phyloP scores from a whole-genome alignment of 1,140 invertebrate species.

The Drosophila elegans region DNA sequence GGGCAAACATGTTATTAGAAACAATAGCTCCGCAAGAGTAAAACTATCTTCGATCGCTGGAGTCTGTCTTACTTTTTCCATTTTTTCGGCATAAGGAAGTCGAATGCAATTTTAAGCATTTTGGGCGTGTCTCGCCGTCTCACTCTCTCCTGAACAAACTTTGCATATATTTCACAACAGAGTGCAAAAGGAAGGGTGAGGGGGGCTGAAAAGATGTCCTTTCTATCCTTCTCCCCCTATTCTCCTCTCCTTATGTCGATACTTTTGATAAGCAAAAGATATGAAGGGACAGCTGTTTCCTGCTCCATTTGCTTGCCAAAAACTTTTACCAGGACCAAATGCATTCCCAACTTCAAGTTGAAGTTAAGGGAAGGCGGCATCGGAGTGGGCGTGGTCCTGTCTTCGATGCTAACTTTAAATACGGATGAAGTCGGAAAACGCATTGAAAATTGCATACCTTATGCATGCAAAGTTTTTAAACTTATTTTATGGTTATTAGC shows the following conservation, averaged over 20 bases:
- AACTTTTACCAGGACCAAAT: conserved; percentile 73
- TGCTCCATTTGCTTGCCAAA: conserved; percentile 81
- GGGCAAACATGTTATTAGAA: background rate
- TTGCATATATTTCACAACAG: conserved; percentile 70
- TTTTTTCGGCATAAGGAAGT: conserved; percentile 26
- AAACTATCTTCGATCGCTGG: background rate
- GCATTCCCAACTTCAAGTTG: conserved; percentile 58
- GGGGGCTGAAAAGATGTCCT: conserved; percentile 13
- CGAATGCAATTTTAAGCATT: conserved; percentile 61
- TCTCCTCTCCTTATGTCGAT: conserved; percentile 57
- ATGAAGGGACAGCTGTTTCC: conserved; percentile 82
- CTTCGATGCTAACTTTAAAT: conserved; percentile 57
- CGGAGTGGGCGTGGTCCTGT: background rate
- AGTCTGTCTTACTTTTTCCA: background rate
- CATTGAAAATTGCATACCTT: conserved; percentile 61
- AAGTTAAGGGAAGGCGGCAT: conserved; percentile 11
- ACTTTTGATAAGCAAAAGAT: conserved; percentile 82
- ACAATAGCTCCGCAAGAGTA: background rate
- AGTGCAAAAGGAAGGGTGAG: conserved; percentile 17
- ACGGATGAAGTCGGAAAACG: conserved; percentile 25
- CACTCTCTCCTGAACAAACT: conserved; percentile 54
- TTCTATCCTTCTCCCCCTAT: conserved; percentile 1
- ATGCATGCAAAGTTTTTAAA: conserved; percentile 44
- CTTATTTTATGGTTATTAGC: conserved; percentile 77
- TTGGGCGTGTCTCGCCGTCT: conserved; percentile 33